phyloP scores from a whole-genome alignment of 1,140 invertebrate species.

The Frieseomelitta varia region DNA sequence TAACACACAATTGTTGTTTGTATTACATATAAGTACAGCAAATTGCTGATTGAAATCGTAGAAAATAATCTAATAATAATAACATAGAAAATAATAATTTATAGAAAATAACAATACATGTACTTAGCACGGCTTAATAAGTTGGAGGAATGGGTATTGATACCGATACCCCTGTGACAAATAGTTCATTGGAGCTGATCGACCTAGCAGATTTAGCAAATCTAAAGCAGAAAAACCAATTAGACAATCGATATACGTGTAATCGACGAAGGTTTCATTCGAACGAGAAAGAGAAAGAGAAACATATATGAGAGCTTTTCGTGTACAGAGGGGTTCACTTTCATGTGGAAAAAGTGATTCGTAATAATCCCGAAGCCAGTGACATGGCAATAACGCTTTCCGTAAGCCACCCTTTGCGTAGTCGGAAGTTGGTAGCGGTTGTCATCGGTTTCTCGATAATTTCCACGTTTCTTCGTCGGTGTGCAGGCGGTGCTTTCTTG shows the following conservation, averaged over 20 bases:
- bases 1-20: too few relatives aligned
- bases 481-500: not conserved
- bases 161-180: not conserved
- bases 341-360: slow-evolving; percentile 78
- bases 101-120: too few relatives aligned
- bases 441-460: slow-evolving; percentile 43
- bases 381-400: slow-evolving; percentile 74
- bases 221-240: not conserved
- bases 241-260: not conserved
- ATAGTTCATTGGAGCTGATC: not conserved
- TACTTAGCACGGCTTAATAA: too few relatives aligned
- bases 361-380: slow-evolving; percentile 76
- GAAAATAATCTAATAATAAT: not conserved
- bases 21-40: not conserved
- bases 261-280: not conserved
- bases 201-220: not conserved
- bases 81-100: too few relatives aligned
- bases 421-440: slow-evolving; percentile 50
- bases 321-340: slow-evolving; percentile 65
- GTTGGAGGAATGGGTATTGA: not conserved
- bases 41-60: not conserved
- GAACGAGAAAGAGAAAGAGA: not conserved
- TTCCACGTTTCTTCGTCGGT: not conserved
- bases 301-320: not conserved
- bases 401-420: slow-evolving; percentile 69